Evolutionary conservation across 2,888 invertebrate genomes (phyloP), one percentile per base, ranked within the genome.

Genomic region (Chelonus formosanus): DNA sequence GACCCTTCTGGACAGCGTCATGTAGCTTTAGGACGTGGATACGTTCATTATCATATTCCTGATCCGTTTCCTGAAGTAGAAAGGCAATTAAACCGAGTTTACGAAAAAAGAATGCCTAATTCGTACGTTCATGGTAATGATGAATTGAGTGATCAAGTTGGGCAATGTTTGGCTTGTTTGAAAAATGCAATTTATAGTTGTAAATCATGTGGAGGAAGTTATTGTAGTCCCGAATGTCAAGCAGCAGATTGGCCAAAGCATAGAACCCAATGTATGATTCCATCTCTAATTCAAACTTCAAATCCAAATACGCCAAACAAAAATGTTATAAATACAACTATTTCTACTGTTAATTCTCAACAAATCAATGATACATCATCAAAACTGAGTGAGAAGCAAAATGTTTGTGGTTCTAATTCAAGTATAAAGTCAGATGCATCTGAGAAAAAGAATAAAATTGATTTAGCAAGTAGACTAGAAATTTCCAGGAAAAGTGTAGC

Each of bases 11-110:
- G 83, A 6, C 78, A 73, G 40, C 74, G 80, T 65, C 78, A 74
- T 8, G 77, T 84, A n/a, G 71, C 76, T 3, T 64, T 74, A 69
- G 84, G 84, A n/a, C 77, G 84, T 40, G 83, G 84, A 1, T 78
- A 76, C 45, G 80, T 78, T 0, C 65, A 62, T 8, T 82, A 82
- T 54, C 73, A 78, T 55, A 70, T 80, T 34, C 79, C 82, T 5
- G 71, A 76, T 7, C 70, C 71, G 3, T 63, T 75, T 65, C 71
- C 74, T 4, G 69, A 71, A n/a, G 53, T 74, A 32, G 66, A 73
- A 10, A 63, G 68, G 0, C 66, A 69, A 6, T 64, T 81, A 40
- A 63, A 63, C 35, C 71, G 69, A 45, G 67, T 77, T 3, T 71
- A 74, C 43, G 81, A 83, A 62, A 75, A 65, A 58, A 76, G 82